Percentiles rank a stretch among this genome's conserved stretches.
These are phyloP conservation scores for Trichogramma evanescens DNA, from an alignment of 2,888 invertebrate genomes.

Conservation along the genomic window DNA sequence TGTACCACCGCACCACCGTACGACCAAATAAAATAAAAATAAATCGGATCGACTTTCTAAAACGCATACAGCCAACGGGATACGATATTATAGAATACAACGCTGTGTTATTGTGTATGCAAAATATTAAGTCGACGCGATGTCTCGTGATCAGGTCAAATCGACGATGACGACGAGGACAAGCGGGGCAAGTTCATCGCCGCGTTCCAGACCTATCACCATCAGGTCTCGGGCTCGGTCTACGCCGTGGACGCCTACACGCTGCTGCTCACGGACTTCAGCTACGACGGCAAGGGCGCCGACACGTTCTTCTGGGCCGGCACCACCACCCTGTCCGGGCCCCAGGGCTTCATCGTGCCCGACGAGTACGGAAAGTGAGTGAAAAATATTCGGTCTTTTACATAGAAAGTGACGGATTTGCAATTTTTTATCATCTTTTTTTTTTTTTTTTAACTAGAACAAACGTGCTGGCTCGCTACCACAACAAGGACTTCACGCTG, in stretches of 20 bases:
- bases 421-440: not conserved
- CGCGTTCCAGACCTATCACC: constrained; percentile 83
- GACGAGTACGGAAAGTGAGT: constrained; percentile 80
- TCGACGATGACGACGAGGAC: constrained; percentile 60
- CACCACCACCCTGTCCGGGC: constrained; percentile 77
- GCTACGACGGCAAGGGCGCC: constrained; percentile 83
- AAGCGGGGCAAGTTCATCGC: constrained; percentile 77
- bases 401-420: not conserved
- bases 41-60: too few relatives aligned
- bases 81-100: too few relatives aligned
- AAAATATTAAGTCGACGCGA: constrained; percentile 28
- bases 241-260: constrained; percentile 85
- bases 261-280: constrained; percentile 70
- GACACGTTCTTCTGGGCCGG: constrained; percentile 94
- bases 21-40: too few relatives aligned
- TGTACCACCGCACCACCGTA: too few relatives aligned
- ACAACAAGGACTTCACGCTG: constrained; percentile 76
- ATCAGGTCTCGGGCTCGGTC: constrained; percentile 83
- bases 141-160: too few relatives aligned
- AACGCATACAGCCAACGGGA: not conserved
- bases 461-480: constrained; percentile 77
- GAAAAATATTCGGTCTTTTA: too few relatives aligned
- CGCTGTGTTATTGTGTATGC: not conserved
- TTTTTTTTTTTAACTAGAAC: constrained; percentile 54
- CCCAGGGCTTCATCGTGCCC: constrained; percentile 85